Evolutionary conservation across 2,888 invertebrate species (phyloP).

Genomic region (Caenorhabditis sp.): DNA sequence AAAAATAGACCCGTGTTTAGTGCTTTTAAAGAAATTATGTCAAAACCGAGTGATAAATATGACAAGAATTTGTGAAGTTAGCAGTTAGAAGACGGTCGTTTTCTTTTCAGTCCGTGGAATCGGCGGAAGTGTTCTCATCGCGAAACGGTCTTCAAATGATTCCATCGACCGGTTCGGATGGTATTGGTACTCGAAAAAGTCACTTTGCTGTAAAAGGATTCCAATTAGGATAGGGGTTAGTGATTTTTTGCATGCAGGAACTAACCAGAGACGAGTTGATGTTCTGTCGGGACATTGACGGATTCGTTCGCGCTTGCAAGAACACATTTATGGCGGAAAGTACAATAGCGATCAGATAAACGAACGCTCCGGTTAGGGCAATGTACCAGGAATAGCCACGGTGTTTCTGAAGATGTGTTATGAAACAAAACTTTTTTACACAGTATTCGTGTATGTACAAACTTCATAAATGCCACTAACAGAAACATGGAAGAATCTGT

Average conservation of each 20-base stretch:
- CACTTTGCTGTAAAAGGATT: conserved; percentile 44
- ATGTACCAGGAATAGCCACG: conserved; percentile 76
- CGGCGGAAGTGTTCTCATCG: conserved; percentile 68
- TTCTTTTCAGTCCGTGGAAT: conserved; percentile 55
- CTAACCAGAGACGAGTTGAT: conserved; percentile 52
- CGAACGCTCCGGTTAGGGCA: conserved; percentile 63
- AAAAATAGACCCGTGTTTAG: conserved; percentile 11
- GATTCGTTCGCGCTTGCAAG: conserved; percentile 14
- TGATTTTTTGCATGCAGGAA: conserved; percentile 4
- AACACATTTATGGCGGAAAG: conserved; percentile 20
- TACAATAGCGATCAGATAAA: conserved; percentile 58
- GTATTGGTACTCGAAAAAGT: conserved; percentile 58
- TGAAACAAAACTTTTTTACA: not conserved
- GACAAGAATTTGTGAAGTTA: not conserved
- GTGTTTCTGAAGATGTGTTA: conserved; percentile 69
- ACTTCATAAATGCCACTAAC: conserved; percentile 78
- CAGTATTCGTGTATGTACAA: not conserved
- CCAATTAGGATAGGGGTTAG: too few relatives aligned
- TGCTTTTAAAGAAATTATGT: conserved; percentile 6
- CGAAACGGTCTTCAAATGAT: conserved; percentile 66
- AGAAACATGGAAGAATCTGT: conserved; percentile 77
- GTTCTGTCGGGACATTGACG: conserved; percentile 48
- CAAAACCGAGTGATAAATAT: conserved; percentile 24
- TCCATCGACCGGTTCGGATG: conserved; percentile 42
- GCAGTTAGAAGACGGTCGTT: conserved; percentile 38